Evolutionary conservation across 2,113 vertebrate species (phyloP).

Genomic region (Protomyctophum bolini): DNA sequence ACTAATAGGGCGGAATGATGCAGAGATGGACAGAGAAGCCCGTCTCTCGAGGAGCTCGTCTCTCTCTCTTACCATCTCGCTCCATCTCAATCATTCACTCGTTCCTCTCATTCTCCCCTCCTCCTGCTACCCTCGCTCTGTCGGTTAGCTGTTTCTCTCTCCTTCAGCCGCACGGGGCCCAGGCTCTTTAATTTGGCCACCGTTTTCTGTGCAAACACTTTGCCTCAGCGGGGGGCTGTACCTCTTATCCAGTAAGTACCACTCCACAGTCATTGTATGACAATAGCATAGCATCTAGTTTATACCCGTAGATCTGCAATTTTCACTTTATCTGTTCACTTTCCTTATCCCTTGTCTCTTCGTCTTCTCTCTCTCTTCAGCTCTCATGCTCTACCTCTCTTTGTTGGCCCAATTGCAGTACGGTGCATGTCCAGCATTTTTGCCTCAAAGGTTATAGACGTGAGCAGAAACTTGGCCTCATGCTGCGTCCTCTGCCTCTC

Average conservation of each 20-base stretch:
- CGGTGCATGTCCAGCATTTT: conserved; percentile 36
- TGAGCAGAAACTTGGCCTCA: conserved; percentile 42
- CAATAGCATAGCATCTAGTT: too few species aligned
- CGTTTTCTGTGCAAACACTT: conserved; percentile 71
- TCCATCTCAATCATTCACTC: conserved; percentile 60
- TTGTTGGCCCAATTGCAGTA: conserved; percentile 39
- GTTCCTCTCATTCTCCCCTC: neutral
- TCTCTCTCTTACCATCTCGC: conserved; percentile 58
- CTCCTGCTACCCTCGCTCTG: neutral
- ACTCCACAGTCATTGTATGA: conserved; percentile 55
- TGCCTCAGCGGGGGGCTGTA: conserved; percentile 68
- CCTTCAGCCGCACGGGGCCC: conserved; percentile 46
- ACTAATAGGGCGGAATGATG: conserved; percentile 77
- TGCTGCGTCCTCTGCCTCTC: conserved; percentile 34
- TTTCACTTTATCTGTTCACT: neutral
- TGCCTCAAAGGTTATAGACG: conserved; percentile 46
- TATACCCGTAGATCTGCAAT: too few species aligned
- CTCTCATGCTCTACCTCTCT: conserved; percentile 5
- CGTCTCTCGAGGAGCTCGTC: conserved; percentile 60
- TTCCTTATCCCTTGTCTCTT: conserved; percentile 7
- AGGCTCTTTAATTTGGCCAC: conserved; percentile 63
- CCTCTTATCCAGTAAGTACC: conserved; percentile 75
- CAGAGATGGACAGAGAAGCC: conserved; percentile 76
- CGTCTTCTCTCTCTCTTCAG: conserved; percentile 10
- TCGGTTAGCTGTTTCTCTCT: conserved; percentile 2